Evolutionary conservation across 2,113 vertebrate genomes (phyloP), one percentile per base, ranked within the genome.

Genomic region (Heterochromis multidens): DNA sequence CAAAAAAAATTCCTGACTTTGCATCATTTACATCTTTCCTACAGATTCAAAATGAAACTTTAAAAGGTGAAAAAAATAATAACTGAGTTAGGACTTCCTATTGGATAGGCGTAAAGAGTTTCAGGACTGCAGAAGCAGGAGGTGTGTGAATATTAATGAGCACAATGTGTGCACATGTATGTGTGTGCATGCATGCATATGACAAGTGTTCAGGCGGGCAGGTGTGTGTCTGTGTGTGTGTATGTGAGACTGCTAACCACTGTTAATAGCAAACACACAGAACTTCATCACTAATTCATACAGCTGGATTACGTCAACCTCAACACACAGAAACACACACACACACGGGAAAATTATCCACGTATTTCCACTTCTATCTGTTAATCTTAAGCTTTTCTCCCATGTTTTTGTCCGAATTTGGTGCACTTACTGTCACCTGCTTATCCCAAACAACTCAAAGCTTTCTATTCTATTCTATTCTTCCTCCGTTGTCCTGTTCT

Each of bases 201-300:
- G 67, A 49, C 3, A 74, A 74, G 67, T 31, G 67, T 74, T 52
- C 67, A 72, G 19, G 43, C 25, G 1, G 52, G 67, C 43, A 52
- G 43, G 57, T 82, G 77, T 79, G 63, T 70, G 76, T 49, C 56
- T 65, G 76, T 56, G 62, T 79, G 72, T 54, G 2, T 65, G 60
- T 76, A 72, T 87, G 63, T 72, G 63, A 35, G 84, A 11, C 11
- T 16, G 46, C 82, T 82, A 89, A 86, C 87, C 80, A 74, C 72
- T 3, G 61, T 90, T 90, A 91, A 94, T 85, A 90, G 84, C 86
- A 83, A 86, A 92, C 83, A 93, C 88, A 91, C 72, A 82, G 60
- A 95, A 95, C 77, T 95, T 95, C 94, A 91, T 94, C 79, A 92
- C 81, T 94, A 85, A 92, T 93, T 93, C 59, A 95, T 92, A 59